Conservation (phyloP, 2,797 vertebrate genomes). For the Schizopygopsis pylzovi region DNA sequence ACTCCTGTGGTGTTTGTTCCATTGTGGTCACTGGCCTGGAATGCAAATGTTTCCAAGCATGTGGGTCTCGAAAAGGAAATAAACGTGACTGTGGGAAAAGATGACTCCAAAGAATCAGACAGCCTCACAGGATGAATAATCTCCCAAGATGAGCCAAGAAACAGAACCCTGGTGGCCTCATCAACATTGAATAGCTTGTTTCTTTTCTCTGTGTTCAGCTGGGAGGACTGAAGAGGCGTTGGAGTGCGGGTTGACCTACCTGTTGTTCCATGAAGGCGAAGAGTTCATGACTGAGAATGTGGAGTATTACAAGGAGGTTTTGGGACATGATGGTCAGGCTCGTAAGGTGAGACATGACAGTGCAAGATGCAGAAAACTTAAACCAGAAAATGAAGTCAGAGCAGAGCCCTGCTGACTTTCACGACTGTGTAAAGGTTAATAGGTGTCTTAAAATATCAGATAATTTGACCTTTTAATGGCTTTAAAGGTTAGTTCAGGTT, state of each 20-base stretch:
- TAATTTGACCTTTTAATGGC: not conserved
- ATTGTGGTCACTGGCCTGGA: conserved; percentile 63
- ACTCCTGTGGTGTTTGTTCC: conserved; percentile 55
- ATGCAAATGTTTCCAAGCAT: conserved; percentile 57
- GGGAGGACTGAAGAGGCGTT: conserved; percentile 82
- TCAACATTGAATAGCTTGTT: conserved; percentile 13
- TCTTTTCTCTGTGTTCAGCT: conserved; percentile 33
- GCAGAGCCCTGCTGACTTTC: not conserved
- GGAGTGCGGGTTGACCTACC: conserved; percentile 87
- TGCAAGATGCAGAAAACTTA: not conserved
- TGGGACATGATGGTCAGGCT: conserved; percentile 78
- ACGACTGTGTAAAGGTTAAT: not conserved
- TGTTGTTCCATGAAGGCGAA: conserved; percentile 88
- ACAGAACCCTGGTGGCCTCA: conserved; percentile 2
- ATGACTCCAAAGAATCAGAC: conserved; percentile 17
- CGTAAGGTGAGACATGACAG: conserved; percentile 80
- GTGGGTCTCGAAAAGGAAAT: not conserved
- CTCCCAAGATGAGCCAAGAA: conserved; percentile 21
- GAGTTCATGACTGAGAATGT: conserved; percentile 89
- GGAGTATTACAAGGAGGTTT: conserved; percentile 82
- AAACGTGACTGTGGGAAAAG: conserved; percentile 31
- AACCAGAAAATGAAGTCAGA: not conserved
- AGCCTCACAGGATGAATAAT: conserved; percentile 19
- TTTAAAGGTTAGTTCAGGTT: not conserved
- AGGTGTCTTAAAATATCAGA: not conserved